Evolutionary conservation across 1,140 invertebrate species (phyloP), one percentile per base, ranked within the genome.

Genomic region (Drosophila prosaltans): DNA sequence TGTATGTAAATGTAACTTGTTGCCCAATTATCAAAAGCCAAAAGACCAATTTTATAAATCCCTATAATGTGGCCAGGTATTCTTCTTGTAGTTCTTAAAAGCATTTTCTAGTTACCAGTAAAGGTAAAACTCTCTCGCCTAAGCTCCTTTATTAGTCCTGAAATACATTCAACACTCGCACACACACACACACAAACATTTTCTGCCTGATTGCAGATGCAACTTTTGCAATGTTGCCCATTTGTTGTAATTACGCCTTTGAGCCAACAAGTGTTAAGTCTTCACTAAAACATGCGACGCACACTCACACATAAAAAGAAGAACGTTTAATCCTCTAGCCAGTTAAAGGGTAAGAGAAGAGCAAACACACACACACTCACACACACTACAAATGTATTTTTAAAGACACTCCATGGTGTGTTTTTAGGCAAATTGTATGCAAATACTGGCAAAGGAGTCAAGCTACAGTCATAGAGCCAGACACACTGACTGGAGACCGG

Each of bases 401-500:
- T 84, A 90, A 90, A 84, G 85, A 89, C 69, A 90, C 78, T 78
- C 84, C 69, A 67, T 76, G 72, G 81, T 81, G 84, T 90, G 85
- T 89, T 89, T 89, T 84, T 90, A 84, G 81, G 81, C 85, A 90
- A 89, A 89, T 89, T 89, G 84, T 90, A 89, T 84, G 84, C 85
- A 89, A 89, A 90, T 89, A 89, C 81, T 51, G 79, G 68, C 69
- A 67, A 64, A 59, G 77, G 77, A 80, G 78, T 77, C 78, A 88
- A 69, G 63, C 84, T 75, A 69, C 75, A 60, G 64, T 16, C 16
- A 16, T 16, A 16, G 16, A 16, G 16, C 16, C 16, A 16, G 16
- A 16, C 16, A 69, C 32, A 69, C 28, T 62, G 4, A 28, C 21
- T 24, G 40, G 64, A 39, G 8, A 36, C 32, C 59, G 30, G 9